phyloP scores from a whole-genome alignment of 2,113 vertebrate genomes.

The Alaudala cheleensis region DNA sequence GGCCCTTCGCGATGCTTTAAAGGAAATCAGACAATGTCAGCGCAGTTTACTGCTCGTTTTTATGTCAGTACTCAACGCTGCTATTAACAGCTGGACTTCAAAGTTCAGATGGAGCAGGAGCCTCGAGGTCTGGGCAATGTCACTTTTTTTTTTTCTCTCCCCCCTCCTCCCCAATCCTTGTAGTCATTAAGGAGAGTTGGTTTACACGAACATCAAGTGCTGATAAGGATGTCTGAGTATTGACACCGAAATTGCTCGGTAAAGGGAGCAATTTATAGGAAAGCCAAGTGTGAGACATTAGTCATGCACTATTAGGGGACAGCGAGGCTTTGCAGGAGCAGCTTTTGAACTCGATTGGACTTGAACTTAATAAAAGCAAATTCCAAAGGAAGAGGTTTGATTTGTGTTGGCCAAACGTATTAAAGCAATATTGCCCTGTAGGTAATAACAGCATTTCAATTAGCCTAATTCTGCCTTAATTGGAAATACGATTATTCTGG shows the following conservation, averaged over 20 bases:
- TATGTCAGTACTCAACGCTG: slow-evolving; percentile 14
- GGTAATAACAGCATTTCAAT: slow-evolving; percentile 23
- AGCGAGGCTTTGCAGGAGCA: slow-evolving; percentile 18
- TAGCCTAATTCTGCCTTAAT: slow-evolving; percentile 13
- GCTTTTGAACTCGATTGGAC: slow-evolving; percentile 50
- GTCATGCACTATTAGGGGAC: slow-evolving; percentile 72
- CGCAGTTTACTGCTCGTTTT: slow-evolving; percentile 13
- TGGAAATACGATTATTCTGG: slow-evolving; percentile 3
- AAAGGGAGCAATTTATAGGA: slow-evolving; percentile 68
- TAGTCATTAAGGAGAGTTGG: slow-evolving; percentile 55
- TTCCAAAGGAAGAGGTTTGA: background rate
- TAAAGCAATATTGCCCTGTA: slow-evolving; percentile 10
- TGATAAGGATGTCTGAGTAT: slow-evolving; percentile 69
- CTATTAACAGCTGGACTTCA: slow-evolving; percentile 69
- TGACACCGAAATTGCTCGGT: slow-evolving; percentile 50
- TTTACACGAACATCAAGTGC: slow-evolving; percentile 71
- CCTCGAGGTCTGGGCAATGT: slow-evolving; percentile 50
- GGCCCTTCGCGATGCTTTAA: background rate
- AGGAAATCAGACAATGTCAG: slow-evolving; percentile 36
- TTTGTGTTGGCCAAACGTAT: background rate
- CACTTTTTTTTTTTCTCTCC: background rate
- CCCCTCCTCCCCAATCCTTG: background rate
- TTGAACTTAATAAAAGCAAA: slow-evolving; percentile 63
- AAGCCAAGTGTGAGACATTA: slow-evolving; percentile 63
- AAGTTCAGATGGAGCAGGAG: slow-evolving; percentile 36